These are phyloP conservation scores for Etheostoma spectabile DNA, from an alignment of 2,113 vertebrate species.

Conservation along the genomic window DNA sequence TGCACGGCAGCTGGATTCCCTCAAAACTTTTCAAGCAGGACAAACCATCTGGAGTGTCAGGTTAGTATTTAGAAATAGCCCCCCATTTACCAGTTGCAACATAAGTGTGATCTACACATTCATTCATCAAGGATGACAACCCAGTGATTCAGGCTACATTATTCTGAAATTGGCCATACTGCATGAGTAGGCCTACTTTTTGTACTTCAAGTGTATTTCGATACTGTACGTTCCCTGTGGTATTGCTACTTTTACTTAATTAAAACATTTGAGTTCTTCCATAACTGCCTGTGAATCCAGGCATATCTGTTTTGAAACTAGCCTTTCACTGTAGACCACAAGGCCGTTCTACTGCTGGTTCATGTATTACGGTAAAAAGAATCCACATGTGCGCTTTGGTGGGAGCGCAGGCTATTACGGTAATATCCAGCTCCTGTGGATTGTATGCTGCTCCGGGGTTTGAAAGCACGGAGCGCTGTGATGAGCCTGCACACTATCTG, in stretches of 20 bases:
- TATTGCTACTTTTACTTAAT: background rate
- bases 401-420: conserved; percentile 69
- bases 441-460: conserved; percentile 51
- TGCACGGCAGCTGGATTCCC: no score
- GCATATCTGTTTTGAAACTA: background rate
- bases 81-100: background rate
- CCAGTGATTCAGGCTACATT: background rate
- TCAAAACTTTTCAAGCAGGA: no score
- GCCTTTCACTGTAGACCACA: background rate
- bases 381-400: background rate
- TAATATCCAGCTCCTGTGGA: conserved; percentile 38
- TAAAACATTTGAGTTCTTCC: background rate
- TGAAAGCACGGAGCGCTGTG: conserved; percentile 61
- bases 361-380: conserved; percentile 65
- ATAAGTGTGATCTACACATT: background rate
- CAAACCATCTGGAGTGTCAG: no score
- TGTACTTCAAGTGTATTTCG: background rate
- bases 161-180: background rate
- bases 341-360: background rate
- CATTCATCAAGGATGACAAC: background rate
- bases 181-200: background rate
- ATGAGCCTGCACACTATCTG: conserved; percentile 43
- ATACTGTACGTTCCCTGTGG: background rate
- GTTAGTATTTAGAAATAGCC: background rate
- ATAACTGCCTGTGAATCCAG: background rate